Conservation (phyloP, 2,888 invertebrate species). For the Odontomyia ornata region DNA sequence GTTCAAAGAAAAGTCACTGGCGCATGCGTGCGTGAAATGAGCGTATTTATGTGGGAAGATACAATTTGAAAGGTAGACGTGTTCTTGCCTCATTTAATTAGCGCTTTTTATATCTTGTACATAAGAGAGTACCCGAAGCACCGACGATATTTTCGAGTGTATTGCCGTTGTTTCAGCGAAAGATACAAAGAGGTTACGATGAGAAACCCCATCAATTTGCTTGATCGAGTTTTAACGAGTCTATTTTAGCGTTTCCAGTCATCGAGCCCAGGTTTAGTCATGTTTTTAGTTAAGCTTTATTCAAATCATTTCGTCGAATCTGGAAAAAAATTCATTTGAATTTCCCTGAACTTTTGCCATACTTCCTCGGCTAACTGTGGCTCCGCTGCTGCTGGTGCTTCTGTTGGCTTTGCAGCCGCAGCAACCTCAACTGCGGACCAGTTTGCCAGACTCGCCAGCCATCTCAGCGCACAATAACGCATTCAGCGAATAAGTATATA, state of each 20-base stretch:
- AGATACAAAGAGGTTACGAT: no score
- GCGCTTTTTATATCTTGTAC: not conserved
- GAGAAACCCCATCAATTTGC: no score
- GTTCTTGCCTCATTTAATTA: not conserved
- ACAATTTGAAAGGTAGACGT: not conserved
- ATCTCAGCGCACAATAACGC: constrained; percentile 13
- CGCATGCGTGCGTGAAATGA: constrained; percentile 12
- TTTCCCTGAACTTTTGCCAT: not conserved
- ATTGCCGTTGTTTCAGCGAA: not conserved
- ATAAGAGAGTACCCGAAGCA: no score
- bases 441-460: not conserved
- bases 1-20: not conserved
- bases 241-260: no score
- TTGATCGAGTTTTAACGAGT: no score
- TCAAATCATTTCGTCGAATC: no score
- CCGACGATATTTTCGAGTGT: no score
- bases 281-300: no score
- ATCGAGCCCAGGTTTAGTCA: no score
- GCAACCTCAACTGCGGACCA: constrained; percentile 17
- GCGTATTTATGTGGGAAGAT: constrained; percentile 11
- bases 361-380: not conserved
- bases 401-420: not conserved
- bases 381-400: not conserved
- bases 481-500: constrained; percentile 13
- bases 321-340: not conserved